These are phyloP conservation scores for Dicycla oo DNA, from an alignment of 2,888 invertebrate genomes.

Conservation along the genomic window DNA sequence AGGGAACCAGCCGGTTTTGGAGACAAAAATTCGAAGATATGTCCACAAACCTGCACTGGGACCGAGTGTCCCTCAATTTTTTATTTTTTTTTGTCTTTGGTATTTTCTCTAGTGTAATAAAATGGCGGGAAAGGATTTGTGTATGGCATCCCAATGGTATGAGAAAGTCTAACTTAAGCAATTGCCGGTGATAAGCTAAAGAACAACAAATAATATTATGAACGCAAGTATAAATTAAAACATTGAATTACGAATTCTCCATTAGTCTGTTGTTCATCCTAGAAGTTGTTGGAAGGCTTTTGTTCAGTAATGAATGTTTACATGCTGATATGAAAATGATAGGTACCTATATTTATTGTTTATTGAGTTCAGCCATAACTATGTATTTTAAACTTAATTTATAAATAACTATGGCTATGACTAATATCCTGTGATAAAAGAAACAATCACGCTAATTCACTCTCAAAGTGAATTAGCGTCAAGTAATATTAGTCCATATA, in stretches of 20 bases:
- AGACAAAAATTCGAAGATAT: background rate
- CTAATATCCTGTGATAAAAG: constrained; percentile 27
- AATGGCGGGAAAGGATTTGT: background rate
- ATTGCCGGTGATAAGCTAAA: constrained; percentile 4
- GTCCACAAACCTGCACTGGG: background rate
- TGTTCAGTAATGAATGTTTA: background rate
- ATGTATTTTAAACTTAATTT: constrained; percentile 3
- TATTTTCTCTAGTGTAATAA: background rate
- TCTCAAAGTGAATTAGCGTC: background rate
- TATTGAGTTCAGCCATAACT: background rate
- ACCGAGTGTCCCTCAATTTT: background rate
- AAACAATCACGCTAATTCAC: constrained; percentile 2
- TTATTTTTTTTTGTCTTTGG: background rate
- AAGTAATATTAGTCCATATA: constrained; percentile 76
- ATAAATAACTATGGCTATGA: constrained; percentile 9
- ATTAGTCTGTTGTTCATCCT: background rate
- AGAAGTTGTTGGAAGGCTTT: background rate
- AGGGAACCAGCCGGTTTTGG: background rate
- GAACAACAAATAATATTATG: background rate
- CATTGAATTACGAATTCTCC: background rate
- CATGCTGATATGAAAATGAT: constrained; percentile 9
- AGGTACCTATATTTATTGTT: background rate
- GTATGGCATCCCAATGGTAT: background rate
- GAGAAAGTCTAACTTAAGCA: background rate
- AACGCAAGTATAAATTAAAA: background rate